Evolutionary conservation across 2,888 invertebrate genomes (phyloP).

Genomic region (Andrena fulva): DNA sequence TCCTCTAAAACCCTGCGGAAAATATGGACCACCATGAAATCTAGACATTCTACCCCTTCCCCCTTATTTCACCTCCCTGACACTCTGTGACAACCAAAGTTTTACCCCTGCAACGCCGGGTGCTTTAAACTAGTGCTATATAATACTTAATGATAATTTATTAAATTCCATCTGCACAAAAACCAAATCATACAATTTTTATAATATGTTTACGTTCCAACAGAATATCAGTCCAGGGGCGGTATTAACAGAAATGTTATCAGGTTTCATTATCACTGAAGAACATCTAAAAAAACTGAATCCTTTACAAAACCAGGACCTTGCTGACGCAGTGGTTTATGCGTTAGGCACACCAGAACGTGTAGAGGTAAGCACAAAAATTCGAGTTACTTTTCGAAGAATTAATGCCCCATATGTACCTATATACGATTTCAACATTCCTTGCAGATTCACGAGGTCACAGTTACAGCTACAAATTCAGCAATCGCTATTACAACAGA

Average conservation of each 20-base stretch:
- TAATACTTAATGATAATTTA: no score
- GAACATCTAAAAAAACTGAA: constrained; percentile 17
- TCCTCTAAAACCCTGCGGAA: no score
- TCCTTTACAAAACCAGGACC: constrained; percentile 66
- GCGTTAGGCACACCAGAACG: constrained; percentile 27
- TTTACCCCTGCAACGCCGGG: no score
- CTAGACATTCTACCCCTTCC: no score
- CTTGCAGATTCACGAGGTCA: constrained; percentile 1
- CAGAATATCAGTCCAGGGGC: constrained; percentile 82
- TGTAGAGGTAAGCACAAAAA: constrained; percentile 27
- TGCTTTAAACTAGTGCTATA: no score
- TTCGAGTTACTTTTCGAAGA: not conserved
- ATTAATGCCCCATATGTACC: not conserved
- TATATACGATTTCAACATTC: not conserved
- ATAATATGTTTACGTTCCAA: not conserved
- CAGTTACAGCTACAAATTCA: not conserved
- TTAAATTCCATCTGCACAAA: no score
- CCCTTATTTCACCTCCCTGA: no score
- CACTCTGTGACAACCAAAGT: no score
- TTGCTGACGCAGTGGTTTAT: constrained; percentile 41
- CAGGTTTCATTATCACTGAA: rapidly evolving
- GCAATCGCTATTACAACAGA: not conserved
- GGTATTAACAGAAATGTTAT: constrained; percentile 78
- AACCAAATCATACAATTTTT: not conserved
- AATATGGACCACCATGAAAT: no score